A percentile compares a stretch with the other conserved stretches of the same genome.
phyloP scores from a whole-genome alignment of 1,140 invertebrate genomes.

The Pachyrhynchus sulphureomaculatus region DNA sequence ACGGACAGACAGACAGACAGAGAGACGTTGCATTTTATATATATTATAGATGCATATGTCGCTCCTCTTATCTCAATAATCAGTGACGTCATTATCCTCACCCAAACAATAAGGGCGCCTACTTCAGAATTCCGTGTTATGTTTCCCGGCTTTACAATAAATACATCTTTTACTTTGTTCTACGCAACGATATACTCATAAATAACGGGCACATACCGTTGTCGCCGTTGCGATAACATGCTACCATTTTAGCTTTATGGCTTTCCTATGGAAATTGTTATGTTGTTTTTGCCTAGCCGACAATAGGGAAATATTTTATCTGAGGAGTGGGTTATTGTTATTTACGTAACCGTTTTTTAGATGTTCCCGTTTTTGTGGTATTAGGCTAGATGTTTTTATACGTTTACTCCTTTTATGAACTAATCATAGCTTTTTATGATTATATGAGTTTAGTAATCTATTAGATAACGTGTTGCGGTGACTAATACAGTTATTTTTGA shows the following conservation, averaged over 20 bases:
- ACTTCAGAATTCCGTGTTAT: constrained; percentile 15
- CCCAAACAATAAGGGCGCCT: constrained; percentile 26
- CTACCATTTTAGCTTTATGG: constrained; percentile 31
- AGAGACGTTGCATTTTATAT: too few species aligned
- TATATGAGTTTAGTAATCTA: too few species aligned
- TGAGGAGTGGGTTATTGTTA: constrained; percentile 32
- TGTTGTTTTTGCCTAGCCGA: constrained; percentile 30
- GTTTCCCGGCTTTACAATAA: constrained; percentile 20
- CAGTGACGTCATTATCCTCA: constrained; percentile 11
- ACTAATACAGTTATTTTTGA: too few species aligned
- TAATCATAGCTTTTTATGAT: too few species aligned
- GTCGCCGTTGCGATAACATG: constrained; percentile 20
- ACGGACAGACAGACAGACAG: too few species aligned
- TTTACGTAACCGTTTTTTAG: constrained; percentile 27
- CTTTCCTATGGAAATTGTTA: constrained; percentile 32
- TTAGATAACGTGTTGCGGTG: too few species aligned
- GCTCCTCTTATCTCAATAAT: constrained; percentile 4
- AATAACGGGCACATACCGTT: constrained; percentile 8
- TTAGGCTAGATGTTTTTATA: too few species aligned
- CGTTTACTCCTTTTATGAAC: too few species aligned
- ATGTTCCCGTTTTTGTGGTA: too few species aligned
- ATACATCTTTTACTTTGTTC: constrained; percentile 17
- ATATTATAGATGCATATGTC: too few species aligned
- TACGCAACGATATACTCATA: constrained; percentile 11
- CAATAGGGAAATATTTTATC: constrained; percentile 29